Percentiles rank a stretch among this genome's conserved stretches.
Evolutionary conservation across 2,888 invertebrate species (phyloP).

Genomic region (Drosophila dives): DNA sequence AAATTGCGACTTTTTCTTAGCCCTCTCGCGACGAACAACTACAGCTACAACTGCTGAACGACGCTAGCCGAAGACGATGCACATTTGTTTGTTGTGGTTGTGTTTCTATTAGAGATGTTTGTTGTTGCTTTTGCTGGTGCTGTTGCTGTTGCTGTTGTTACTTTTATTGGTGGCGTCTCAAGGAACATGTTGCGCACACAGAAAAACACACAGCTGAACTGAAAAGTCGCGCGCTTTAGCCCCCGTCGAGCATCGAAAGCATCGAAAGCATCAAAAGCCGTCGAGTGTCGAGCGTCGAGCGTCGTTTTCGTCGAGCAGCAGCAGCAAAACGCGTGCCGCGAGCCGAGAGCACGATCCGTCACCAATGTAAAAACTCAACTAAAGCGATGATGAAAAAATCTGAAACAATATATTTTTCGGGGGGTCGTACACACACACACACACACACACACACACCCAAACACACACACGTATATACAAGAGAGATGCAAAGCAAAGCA

Average conservation of each 20-base stretch:
- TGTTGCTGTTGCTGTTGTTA: conserved; percentile 50
- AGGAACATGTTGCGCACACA: conserved; percentile 80
- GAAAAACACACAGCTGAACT: conserved; percentile 75
- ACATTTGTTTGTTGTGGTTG: conserved; percentile 55
- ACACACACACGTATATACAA: neutral
- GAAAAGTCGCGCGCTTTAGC: conserved; percentile 66
- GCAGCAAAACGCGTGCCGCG: conserved; percentile 67
- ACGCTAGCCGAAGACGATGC: conserved; percentile 65
- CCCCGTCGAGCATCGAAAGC: conserved; percentile 41
- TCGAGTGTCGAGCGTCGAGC: conserved; percentile 44
- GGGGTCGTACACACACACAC: conserved; percentile 74
- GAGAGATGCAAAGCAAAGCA: conserved; percentile 65
- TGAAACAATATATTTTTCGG: conserved; percentile 85
- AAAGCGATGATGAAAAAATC: conserved; percentile 85
- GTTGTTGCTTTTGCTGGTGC: conserved; percentile 23
- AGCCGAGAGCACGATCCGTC: conserved; percentile 85
- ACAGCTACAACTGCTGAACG: conserved; percentile 26
- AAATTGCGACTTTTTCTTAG: conserved; percentile 61
- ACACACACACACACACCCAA: conserved; percentile 17
- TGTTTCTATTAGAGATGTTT: conserved; percentile 11
- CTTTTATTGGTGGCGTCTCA: conserved; percentile 72
- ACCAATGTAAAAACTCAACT: conserved; percentile 86
- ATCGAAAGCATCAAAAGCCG: conserved; percentile 18
- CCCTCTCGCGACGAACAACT: conserved; percentile 44
- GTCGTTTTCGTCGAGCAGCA: conserved; percentile 55